Percentiles rank a stretch among this genome's conserved stretches.
Evolutionary conservation across 1,140 invertebrate species (phyloP).

Genomic region (Solenopsis invicta): DNA sequence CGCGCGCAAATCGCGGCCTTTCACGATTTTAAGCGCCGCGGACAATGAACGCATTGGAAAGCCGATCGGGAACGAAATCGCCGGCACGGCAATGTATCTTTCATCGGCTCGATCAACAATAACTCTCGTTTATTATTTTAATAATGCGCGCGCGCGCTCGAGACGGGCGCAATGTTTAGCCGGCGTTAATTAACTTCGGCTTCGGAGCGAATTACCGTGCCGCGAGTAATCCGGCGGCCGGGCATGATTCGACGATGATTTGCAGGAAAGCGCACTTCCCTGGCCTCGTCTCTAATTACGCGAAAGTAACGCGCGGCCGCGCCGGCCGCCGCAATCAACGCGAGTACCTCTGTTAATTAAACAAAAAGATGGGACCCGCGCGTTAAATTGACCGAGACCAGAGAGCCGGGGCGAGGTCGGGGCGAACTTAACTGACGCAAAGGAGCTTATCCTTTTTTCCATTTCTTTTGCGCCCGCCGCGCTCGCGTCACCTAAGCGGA

Average conservation of each 20-base stretch:
- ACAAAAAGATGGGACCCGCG: constrained; percentile 48
- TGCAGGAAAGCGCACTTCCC: constrained; percentile 41
- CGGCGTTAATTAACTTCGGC: constrained; percentile 43
- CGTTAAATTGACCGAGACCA: constrained; percentile 40
- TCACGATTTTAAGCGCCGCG: constrained; percentile 2
- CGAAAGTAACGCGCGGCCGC: constrained; percentile 41
- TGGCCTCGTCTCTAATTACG: constrained; percentile 47
- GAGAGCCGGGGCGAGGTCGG: neutral
- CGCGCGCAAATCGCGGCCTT: constrained; percentile 41
- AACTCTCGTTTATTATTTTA: constrained; percentile 46
- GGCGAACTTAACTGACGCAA: constrained; percentile 42
- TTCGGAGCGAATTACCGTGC: neutral
- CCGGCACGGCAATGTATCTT: neutral
- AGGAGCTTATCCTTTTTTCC: constrained; percentile 28
- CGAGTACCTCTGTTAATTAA: constrained; percentile 60
- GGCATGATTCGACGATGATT: constrained; percentile 46
- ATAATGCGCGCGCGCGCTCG: neutral
- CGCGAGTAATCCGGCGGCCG: neutral
- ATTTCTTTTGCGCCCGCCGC: neutral
- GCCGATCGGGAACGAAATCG: neutral
- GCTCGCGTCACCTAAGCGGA: constrained; percentile 27
- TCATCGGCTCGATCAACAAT: constrained; percentile 2
- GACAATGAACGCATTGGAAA: neutral
- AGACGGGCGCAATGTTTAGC: constrained; percentile 22
- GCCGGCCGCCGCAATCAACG: constrained; percentile 36